Conservation (phyloP, 2,797 vertebrate genomes). For the Gephyroberyx darwinii region DNA sequence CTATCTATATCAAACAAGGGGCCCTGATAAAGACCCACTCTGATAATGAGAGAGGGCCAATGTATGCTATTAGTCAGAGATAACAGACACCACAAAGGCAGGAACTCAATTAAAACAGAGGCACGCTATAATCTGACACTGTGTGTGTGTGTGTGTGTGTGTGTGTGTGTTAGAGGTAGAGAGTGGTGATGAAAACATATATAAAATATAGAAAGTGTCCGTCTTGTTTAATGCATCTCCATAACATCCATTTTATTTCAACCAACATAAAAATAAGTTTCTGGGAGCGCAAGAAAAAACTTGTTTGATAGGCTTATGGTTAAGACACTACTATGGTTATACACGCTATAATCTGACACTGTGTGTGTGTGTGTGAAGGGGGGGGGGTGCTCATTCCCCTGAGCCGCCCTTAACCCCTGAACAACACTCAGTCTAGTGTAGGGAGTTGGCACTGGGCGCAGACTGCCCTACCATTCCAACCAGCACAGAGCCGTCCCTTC, state of each 20-base stretch:
- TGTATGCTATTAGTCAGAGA: conserved; percentile 76
- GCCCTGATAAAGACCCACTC: conserved; percentile 78
- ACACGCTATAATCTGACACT: conserved; percentile 59
- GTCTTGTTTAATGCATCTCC: conserved; percentile 29
- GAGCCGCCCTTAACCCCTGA: conserved; percentile 6
- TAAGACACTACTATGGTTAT: too few relatives aligned
- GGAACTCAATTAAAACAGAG: conserved; percentile 79
- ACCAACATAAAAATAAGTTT: conserved; percentile 39
- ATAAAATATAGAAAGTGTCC: neutral
- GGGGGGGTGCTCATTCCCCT: conserved; percentile 4
- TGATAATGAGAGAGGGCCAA: conserved; percentile 78
- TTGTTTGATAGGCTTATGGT: conserved; percentile 35
- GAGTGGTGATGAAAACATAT: conserved; percentile 23
- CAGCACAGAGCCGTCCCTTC: conserved; percentile 41
- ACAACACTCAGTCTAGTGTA: conserved; percentile 29
- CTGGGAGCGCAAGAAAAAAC: conserved; percentile 1
- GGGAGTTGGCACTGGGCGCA: conserved; percentile 42
- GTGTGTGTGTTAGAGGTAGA: conserved; percentile 19
- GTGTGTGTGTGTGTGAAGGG: conserved; percentile 26
- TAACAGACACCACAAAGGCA: conserved; percentile 74
- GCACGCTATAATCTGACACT: conserved; percentile 59
- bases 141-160: conserved; percentile 27
- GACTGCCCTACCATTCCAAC: conserved; percentile 43
- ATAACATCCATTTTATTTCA: conserved; percentile 27
- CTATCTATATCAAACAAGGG: conserved; percentile 82